Evolutionary conservation across 2,797 vertebrate species (phyloP).

Genomic region (Brotula barbata): DNA sequence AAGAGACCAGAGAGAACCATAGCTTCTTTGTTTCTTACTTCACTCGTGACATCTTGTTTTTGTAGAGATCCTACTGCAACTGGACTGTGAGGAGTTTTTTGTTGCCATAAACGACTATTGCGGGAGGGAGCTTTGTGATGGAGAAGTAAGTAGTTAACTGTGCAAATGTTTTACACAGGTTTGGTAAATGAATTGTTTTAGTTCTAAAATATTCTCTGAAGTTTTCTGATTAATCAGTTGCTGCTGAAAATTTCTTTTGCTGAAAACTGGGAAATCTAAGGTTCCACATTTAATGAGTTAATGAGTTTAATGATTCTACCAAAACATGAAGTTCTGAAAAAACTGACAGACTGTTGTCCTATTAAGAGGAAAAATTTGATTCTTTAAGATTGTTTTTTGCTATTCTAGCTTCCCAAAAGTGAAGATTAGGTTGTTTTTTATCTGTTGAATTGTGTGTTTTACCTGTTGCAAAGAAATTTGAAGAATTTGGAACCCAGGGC

Average conservation of each 20-base stretch:
- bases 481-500: too few relatives aligned
- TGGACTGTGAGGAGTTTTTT: conserved; percentile 66
- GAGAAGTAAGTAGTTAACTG: conserved; percentile 64
- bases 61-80: conserved; percentile 43
- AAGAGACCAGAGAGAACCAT: conserved; percentile 32
- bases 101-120: conserved; percentile 46
- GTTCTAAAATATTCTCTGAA: conserved; percentile 24
- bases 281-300: conserved; percentile 48
- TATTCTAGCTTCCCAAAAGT: too few relatives aligned
- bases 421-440: too few relatives aligned
- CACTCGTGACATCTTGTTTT: conserved; percentile 50
- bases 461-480: too few relatives aligned
- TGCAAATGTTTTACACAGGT: conserved; percentile 17
- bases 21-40: conserved; percentile 35
- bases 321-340: conserved; percentile 21
- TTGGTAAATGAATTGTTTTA: conserved; percentile 21
- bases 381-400: too few relatives aligned
- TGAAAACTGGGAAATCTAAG: conserved; percentile 50
- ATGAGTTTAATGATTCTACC: conserved; percentile 46
- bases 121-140: conserved; percentile 56
- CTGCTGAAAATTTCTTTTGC: conserved; percentile 45
- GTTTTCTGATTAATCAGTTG: conserved; percentile 26
- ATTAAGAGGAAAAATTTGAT: too few relatives aligned
- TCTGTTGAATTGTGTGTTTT: too few relatives aligned
- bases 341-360: too few relatives aligned